Percentiles rank a stretch among this genome's conserved stretches.
Conservation (phyloP, 2,888 invertebrate species). For the Mimachlamys varia region DNA sequence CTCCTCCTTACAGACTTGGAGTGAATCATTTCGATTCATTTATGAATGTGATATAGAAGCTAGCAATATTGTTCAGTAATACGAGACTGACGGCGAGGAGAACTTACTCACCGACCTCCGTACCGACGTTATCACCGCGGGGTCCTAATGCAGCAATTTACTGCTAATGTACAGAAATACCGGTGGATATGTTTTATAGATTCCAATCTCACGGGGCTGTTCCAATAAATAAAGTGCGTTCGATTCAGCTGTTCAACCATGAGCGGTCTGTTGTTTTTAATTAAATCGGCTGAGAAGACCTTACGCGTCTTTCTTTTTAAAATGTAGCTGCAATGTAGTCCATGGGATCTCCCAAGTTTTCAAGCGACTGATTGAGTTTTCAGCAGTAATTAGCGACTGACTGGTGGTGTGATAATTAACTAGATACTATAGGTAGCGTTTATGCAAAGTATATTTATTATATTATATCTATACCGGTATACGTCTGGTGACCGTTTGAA, state of each 20-base stretch:
- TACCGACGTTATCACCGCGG: neutral
- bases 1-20: too few relatives aligned
- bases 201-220: neutral
- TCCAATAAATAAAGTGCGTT: neutral
- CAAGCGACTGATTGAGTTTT: neutral
- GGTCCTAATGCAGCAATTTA: neutral
- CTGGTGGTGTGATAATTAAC: neutral
- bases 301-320: neutral
- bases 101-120: neutral
- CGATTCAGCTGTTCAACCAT: neutral
- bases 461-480: too few relatives aligned
- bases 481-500: neutral
- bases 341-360: neutral
- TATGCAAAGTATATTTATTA: too few relatives aligned
- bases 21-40: too few relatives aligned
- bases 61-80: neutral
- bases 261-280: neutral
- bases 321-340: neutral
- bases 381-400: too few relatives aligned
- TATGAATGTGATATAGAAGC: too few relatives aligned
- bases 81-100: neutral
- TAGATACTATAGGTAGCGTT: neutral
- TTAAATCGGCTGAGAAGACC: neutral
- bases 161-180: slow-evolving; percentile 16
- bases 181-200: neutral